Conservation (phyloP, 53 echinoderm and acorn worm species). For the Stichopus horrens region DNA sequence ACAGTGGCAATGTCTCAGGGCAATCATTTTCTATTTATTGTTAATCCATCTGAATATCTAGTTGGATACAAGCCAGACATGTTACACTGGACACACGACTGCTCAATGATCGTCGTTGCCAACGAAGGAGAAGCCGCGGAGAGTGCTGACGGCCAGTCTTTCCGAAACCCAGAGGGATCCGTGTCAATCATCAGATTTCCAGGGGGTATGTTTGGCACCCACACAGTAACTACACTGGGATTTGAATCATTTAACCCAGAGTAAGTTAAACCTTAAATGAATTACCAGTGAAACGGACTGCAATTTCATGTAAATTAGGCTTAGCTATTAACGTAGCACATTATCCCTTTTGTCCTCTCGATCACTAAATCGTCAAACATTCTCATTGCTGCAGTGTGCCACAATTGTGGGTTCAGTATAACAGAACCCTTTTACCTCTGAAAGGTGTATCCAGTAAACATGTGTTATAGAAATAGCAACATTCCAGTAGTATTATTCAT, state of each 20-base stretch:
- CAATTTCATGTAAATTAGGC: neutral
- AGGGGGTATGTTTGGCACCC: neutral
- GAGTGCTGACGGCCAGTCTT: slow-evolving; percentile 37
- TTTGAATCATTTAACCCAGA: slow-evolving; percentile 60
- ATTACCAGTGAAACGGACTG: neutral
- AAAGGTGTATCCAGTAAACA: too few species aligned
- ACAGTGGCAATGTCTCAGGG: too few species aligned
- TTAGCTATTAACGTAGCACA: too few species aligned
- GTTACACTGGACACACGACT: slow-evolving; percentile 66
- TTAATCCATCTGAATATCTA: slow-evolving; percentile 5
- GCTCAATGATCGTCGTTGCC: slow-evolving; percentile 60
- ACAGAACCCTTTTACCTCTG: too few species aligned
- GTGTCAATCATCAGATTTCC: slow-evolving; percentile 55
- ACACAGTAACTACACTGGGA: slow-evolving; percentile 32
- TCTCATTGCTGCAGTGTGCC: too few species aligned
- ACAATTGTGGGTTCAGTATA: too few species aligned
- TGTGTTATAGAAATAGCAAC: too few species aligned
- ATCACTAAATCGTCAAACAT: too few species aligned
- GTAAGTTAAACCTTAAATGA: slow-evolving; percentile 38
- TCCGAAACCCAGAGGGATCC: slow-evolving; percentile 72
- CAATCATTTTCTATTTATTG: too few species aligned
- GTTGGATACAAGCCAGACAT: slow-evolving; percentile 81
- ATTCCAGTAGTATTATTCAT: too few species aligned
- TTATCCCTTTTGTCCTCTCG: too few species aligned
- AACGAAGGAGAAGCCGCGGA: slow-evolving; percentile 69